Conservation (phyloP, 1,140 invertebrate genomes). For the Aricia agestis region DNA sequence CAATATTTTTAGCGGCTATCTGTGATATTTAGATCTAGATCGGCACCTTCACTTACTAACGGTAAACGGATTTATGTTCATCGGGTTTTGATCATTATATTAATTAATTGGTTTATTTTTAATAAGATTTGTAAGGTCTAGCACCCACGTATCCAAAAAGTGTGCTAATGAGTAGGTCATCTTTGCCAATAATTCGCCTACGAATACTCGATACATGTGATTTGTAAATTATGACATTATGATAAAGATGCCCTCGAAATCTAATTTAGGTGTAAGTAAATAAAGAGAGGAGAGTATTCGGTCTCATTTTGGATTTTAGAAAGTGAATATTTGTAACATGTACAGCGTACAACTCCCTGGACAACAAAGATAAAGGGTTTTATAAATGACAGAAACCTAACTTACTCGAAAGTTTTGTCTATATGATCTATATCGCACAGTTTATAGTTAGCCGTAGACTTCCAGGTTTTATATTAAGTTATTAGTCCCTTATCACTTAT, state of each 20-base stretch:
- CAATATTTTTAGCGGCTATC: not conserved
- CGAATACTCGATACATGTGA: not conserved
- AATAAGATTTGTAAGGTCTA: not conserved
- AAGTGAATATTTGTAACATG: not conserved
- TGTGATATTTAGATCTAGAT: not conserved
- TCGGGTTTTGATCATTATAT: not conserved
- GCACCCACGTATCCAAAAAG: not conserved
- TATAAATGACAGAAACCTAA: no score
- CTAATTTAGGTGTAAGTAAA: not conserved
- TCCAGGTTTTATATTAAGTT: no score
- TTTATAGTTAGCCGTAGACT: no score
- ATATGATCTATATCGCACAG: no score
- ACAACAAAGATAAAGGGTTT: no score
- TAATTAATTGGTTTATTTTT: constrained; percentile 6
- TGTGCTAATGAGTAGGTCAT: constrained; percentile 10
- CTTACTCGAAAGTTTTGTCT: no score
- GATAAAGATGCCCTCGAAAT: not conserved
- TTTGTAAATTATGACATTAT: constrained; percentile 2
- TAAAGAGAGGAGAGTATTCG: no score
- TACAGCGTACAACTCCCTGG: no score
- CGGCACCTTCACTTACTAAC: not conserved
- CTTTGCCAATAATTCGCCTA: constrained; percentile 11
- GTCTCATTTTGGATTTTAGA: not conserved
- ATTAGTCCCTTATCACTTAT: no score
- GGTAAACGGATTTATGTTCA: not conserved